Evolutionary conservation across 2,797 vertebrate genomes (phyloP), one percentile per base, ranked within the genome.

Genomic region (Hippoglossus hippoglossus): DNA sequence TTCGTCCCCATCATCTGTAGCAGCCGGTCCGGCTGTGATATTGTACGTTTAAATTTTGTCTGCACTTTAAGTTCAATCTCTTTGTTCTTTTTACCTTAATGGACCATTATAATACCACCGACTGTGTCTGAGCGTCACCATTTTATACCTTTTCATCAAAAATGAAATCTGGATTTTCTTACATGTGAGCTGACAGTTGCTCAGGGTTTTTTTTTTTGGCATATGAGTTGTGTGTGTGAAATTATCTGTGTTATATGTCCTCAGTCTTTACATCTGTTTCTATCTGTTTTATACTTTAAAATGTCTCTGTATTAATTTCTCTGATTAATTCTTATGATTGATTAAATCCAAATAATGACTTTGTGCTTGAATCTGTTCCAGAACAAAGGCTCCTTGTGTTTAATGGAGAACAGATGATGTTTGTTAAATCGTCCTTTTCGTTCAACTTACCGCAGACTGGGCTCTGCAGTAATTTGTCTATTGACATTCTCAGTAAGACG

Each of bases 91-190:
- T 41, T 63, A 56, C 13, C 55, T 16, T 81, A 71, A 46, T 46
- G 44, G 18, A 5, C 44, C 44, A 46, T 46, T 19, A 51, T 59
- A 80, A 71, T 51, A 26, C 67, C 8, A 12, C 73, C 64, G 67
- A 44, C 64, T 77, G 77, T 34, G 52, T 53, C 58, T 28, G 44
- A 59, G 49, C 34, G 31, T 24, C 49, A 59, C 61, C 18, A 61
- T 22, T 71, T 63, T 57, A 67, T 69, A 67, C 60, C 66, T 77
- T 54, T 34, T 31, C 16, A 63, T 71, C 67, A 60, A 60, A 64
- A 74, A 56, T 47, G 36, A 36, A 49, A 15, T 60, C 39, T 34
- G 11, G 1, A 22, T 61, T 51, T 55, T 18, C 15, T 8, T 6
- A 19, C 18, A 46, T 39, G 12, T 19, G 12, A 44, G 16, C 15